Evolutionary conservation across 2,113 vertebrate species (phyloP).

Genomic region (Halcyon senegalensis): DNA sequence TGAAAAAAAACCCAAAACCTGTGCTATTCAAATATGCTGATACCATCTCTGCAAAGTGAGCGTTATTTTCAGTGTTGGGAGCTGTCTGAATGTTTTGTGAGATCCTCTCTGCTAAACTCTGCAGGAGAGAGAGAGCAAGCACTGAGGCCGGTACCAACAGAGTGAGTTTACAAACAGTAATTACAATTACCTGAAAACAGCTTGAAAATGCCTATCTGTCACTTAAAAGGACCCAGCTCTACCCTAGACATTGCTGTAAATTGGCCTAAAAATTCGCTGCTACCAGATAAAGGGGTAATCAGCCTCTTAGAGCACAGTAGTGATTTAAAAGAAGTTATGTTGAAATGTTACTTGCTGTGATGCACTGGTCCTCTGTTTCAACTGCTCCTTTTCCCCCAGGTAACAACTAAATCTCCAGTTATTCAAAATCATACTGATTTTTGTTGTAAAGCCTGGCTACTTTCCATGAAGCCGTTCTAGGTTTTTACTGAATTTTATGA

Average conservation of each 20-base stretch:
- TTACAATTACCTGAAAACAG: not conserved
- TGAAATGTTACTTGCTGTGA: not conserved
- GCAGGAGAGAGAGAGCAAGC: not conserved
- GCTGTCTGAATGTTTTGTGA: not conserved
- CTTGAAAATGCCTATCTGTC: not conserved
- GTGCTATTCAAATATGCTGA: not conserved
- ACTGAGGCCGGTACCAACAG: not conserved
- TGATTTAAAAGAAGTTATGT: not conserved
- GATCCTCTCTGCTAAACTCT: not conserved
- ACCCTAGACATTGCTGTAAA: not conserved
- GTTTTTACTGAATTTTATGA: not conserved
- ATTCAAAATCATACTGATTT: not conserved
- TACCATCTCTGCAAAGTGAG: not conserved
- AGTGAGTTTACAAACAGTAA: not conserved
- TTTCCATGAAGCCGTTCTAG: not conserved
- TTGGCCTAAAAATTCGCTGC: not conserved
- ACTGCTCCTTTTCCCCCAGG: not conserved
- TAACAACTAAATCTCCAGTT: not conserved
- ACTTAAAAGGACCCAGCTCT: not conserved
- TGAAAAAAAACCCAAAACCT: too few relatives aligned
- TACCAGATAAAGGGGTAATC: not conserved
- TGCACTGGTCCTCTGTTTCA: not conserved
- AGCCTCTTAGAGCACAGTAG: not conserved
- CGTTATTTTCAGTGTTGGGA: not conserved
- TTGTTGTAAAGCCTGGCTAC: not conserved